Percentiles rank a stretch among this genome's conserved stretches.
Conservation (phyloP, 2,113 vertebrate species). For the Calonectris borealis region DNA sequence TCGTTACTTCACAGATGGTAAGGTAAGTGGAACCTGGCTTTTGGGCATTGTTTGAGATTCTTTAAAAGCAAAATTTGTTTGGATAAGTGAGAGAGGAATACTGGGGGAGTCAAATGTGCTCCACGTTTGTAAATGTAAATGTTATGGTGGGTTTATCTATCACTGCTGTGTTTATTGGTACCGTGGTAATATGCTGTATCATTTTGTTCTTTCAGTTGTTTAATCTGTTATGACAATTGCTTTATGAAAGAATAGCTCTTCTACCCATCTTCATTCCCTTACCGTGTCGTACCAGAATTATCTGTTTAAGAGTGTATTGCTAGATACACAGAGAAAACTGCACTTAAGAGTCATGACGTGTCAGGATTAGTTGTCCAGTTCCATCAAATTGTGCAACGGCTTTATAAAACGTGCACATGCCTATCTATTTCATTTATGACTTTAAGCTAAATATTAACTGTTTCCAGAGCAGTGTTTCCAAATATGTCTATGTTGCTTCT, state of each 20-base stretch:
- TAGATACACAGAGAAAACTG: not conserved
- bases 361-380: conserved; percentile 9
- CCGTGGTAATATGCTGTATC: not conserved
- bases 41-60: not conserved
- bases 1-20: conserved; percentile 97
- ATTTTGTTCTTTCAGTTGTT: not conserved
- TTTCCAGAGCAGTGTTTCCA: not conserved
- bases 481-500: not conserved
- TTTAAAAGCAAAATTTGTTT: not conserved
- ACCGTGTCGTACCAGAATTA: not conserved
- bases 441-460: conserved; percentile 23
- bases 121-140: not conserved
- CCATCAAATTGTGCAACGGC: conserved; percentile 14
- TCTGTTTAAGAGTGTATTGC: not conserved
- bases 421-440: not conserved
- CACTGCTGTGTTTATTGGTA: not conserved
- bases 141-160: not conserved
- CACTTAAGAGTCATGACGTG: not conserved
- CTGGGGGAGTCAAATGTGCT: not conserved
- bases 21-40: conserved; percentile 77
- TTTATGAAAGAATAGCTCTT: not conserved
- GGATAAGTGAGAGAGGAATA: not conserved
- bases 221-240: not conserved
- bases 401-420: not conserved
- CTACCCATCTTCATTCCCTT: not conserved